A percentile compares a stretch with the other conserved stretches of the same genome.
Conservation (phyloP, 1,140 invertebrate species). For the Lithobius niger region DNA sequence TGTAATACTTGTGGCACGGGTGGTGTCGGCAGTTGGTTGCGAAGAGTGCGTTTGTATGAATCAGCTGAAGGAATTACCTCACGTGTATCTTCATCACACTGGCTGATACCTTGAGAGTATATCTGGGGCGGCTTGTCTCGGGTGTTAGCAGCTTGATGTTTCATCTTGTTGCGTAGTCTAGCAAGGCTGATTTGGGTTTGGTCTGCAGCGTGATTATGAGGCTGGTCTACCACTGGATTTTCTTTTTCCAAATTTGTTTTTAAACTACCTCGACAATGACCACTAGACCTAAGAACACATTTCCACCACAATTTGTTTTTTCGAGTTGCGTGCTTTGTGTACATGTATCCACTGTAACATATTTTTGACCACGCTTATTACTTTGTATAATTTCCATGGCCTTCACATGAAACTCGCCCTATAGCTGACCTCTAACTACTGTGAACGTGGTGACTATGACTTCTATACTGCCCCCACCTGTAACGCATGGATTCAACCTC, state of each 20-base stretch:
- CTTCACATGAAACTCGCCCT: too few species aligned
- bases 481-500: too few species aligned
- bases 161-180: constrained; percentile 5
- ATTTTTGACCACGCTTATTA: too few species aligned
- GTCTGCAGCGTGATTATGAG: not conserved
- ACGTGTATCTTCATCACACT: too few species aligned
- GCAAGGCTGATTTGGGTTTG: not conserved
- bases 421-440: too few species aligned
- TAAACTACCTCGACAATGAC: not conserved
- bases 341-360: too few species aligned
- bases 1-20: constrained; percentile 4
- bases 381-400: too few species aligned
- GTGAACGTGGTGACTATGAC: too few species aligned
- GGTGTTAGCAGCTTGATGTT: constrained; percentile 6
- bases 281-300: not conserved
- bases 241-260: not conserved
- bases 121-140: constrained; percentile 4
- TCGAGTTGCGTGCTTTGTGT: too few species aligned
- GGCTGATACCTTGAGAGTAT: too few species aligned
- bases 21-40: not conserved
- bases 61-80: not conserved
- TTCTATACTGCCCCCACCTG: too few species aligned
- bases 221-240: not conserved
- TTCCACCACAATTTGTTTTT: not conserved
- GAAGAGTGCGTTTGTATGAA: not conserved